Conservation (phyloP, 2,797 vertebrate genomes). For the Pristis pectinata region DNA sequence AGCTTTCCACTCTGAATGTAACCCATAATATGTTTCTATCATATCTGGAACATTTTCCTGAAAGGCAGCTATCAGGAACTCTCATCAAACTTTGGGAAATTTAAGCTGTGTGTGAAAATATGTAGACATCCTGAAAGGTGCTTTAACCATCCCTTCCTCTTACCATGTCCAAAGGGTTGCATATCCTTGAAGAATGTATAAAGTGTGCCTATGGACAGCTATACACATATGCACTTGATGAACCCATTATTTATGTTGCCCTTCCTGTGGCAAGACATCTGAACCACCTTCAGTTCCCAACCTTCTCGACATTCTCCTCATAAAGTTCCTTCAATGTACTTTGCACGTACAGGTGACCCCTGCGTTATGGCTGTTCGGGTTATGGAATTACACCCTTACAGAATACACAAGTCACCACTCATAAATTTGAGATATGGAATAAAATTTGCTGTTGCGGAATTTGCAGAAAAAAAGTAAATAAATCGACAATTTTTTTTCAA, state of each 20-base stretch:
- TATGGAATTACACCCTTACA: too few relatives aligned
- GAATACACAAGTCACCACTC: too few relatives aligned
- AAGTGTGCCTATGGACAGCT: not conserved
- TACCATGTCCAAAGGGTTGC: not conserved
- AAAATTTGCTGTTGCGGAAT: too few relatives aligned
- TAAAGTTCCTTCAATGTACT: not conserved
- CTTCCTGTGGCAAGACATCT: not conserved
- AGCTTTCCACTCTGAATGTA: not conserved
- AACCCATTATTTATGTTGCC: not conserved
- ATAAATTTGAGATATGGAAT: too few relatives aligned
- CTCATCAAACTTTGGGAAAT: not conserved
- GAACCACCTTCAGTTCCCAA: not conserved
- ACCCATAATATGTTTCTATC: not conserved
- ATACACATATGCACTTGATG: not conserved
- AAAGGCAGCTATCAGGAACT: not conserved
- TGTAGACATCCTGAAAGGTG: not conserved
- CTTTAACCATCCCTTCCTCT: not conserved
- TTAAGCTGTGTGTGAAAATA: not conserved
- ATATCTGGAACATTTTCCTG: not conserved
- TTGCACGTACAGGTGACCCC: not conserved
- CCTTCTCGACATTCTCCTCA: not conserved
- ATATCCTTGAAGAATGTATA: not conserved
- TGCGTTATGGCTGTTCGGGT: too few relatives aligned
- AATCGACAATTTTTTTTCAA: too few relatives aligned
- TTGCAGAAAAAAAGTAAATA: too few relatives aligned